phyloP scores from a whole-genome alignment of 2,888 invertebrate species.

The Axea sp. region DNA sequence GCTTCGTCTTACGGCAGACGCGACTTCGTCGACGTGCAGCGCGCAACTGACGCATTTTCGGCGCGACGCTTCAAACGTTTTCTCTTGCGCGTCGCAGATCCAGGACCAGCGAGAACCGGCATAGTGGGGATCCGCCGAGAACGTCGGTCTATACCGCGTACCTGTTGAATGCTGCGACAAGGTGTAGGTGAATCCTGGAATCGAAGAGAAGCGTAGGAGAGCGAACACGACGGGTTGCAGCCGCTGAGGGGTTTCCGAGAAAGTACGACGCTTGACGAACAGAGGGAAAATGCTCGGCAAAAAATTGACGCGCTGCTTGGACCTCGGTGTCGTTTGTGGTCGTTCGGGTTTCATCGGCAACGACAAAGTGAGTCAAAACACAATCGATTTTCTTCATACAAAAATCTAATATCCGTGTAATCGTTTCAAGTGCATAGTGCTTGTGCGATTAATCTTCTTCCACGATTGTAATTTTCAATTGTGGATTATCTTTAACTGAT shows the following conservation, averaged over 20 bases:
- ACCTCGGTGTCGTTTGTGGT: not conserved
- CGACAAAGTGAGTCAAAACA: too few species aligned
- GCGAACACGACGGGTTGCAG: constrained; percentile 34
- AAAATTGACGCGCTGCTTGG: not conserved
- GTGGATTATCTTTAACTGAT: too few species aligned
- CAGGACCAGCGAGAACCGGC: constrained; percentile 45
- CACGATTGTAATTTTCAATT: too few species aligned
- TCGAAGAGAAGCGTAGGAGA: constrained; percentile 11
- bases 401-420: too few species aligned
- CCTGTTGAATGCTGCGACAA: constrained; percentile 55
- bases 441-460: too few species aligned
- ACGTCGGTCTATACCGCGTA: constrained; percentile 44
- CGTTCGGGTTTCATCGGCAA: too few species aligned
- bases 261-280: constrained; percentile 1
- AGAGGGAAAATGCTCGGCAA: constrained; percentile 1
- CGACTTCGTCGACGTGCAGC: constrained; percentile 37
- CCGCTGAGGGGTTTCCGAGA: constrained; percentile 25
- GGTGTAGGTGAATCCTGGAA: constrained; percentile 29
- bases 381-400: too few species aligned
- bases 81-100: constrained; percentile 13
- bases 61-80: constrained; percentile 45
- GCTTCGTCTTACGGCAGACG: constrained; percentile 14
- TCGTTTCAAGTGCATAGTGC: too few species aligned
- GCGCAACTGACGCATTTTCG: constrained; percentile 50
- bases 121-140: constrained; percentile 43